Base-by-base conservation (phyloP, 1,140 invertebrate genomes). In the Glossosoma conforme region DNA sequence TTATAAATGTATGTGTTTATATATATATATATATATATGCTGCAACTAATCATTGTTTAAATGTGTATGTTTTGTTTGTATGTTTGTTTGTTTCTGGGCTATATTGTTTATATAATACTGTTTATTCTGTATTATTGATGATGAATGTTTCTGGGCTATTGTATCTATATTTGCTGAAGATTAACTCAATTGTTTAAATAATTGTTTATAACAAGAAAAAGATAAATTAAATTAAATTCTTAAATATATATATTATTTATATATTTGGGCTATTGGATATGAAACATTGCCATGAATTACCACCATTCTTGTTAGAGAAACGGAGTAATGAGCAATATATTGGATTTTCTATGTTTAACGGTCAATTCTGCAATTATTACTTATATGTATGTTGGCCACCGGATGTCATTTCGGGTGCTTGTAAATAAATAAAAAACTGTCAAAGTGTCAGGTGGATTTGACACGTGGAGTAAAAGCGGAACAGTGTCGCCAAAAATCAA, bases 101-200 rank as follows among this genome's bases (percentile, higher is more conserved):
- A 58, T 53, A 19, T 50, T 24, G 36, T 15, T 46, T 33, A 19
- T 51, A 44, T 51, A 36, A 41, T 32, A 43, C 37, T 37, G 17
- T 13, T 21, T 54, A 21, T 52, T 51, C 40, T 13, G 36, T 48
- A 44, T 30, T 30, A 44, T 35, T 44, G 28, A 50, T 48, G 17
- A 58, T n/a, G n/a, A n/a, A n/a, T n/a, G n/a, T 49, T 40, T 52
- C 50, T 58, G 56, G 56, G 56, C 56, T 58, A 58, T 58, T 58
- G 55, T 41, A 42, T 35, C 51, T 57, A 51, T 51, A 33, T 15
- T 58, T 37, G 38, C 32, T 36, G 36, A 21, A 47, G 50, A 25
- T 52, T 44, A 42, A 54, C 36, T 58, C 42, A 52, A 58, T 54
- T 44, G 35, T 17, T 42, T 46, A 52, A 50, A 33, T 40, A 52